Evolutionary conservation across 2,113 vertebrate genomes (phyloP), one percentile per base, ranked within the genome.

Genomic region (Australoheros scitulus): DNA sequence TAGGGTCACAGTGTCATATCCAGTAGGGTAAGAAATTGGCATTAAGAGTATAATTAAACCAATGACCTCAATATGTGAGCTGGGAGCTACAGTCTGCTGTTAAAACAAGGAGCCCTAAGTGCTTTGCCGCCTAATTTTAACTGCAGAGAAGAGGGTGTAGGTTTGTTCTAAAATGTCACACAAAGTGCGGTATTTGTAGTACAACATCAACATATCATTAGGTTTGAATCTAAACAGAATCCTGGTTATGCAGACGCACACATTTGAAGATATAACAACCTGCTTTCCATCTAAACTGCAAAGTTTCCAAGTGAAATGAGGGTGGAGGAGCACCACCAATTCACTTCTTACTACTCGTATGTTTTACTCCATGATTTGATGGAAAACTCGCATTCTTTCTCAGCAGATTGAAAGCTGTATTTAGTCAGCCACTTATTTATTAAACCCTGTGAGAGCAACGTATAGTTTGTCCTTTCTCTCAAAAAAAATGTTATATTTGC

Each of bases 401-500:
- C 86, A 84, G 15, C 82, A 57, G 68, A 83, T 59, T 79, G 68
- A n/a, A 55, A 74, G 68, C 61, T 81, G 34, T 90, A 61, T 95
- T 93, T 93, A 70, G 87, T 88, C 92, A 94, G 92, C 92, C 90
- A 89, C 60, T 82, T 78, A 65, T 58, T 76, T 83, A 80, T 29
- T 80, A 22, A 63, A 43, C 13, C 77, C 72, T 65, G 14, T 56
- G 75, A 61, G 55, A 84, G 64, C 86, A 88, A 79, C 76, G 43
- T 64, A 77, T 63, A 82, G 41, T 43, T 76, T 56, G 61, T 76
- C 63, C 22, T 14, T 14, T 74, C 36, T 68, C 52, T 38, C 36
- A 38, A 2, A 38, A 38, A 87, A 80, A 72, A 63, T 80, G 20
- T 72, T 32, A 59, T 58, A 24, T 29, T 61, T 41, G 76, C 43